Percentiles rank a stretch among this genome's conserved stretches.
phyloP scores from a whole-genome alignment of 1,140 invertebrate species.

The Pogonus chalceus region DNA sequence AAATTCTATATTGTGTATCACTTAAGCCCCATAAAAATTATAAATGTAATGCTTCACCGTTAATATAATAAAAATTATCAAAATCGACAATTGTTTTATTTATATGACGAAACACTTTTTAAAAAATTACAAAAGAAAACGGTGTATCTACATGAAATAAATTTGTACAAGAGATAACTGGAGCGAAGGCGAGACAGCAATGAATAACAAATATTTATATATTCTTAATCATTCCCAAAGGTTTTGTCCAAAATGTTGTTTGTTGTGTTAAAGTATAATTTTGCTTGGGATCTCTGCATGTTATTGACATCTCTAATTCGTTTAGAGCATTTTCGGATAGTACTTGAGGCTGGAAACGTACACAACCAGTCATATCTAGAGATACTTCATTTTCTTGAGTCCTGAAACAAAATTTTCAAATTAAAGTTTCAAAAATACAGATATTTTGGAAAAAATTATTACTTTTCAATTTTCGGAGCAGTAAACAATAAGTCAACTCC shows the following conservation, averaged over 20 bases:
- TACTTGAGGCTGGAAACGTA: slow-evolving; percentile 28
- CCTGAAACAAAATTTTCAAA: neutral
- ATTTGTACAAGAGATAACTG: no score
- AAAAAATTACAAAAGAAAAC: no score
- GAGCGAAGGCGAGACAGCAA: no score
- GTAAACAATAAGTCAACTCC: slow-evolving; percentile 51
- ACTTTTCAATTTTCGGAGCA: slow-evolving; percentile 45
- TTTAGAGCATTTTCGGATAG: slow-evolving; percentile 23
- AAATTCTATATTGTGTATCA: no score
- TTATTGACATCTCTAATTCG: slow-evolving; percentile 28
- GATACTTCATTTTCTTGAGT: slow-evolving; percentile 25
- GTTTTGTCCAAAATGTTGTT: neutral
- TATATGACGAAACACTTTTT: no score
- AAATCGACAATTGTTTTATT: no score
- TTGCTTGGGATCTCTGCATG: slow-evolving; percentile 23
- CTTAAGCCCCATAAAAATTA: no score
- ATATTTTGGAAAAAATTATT: neutral
- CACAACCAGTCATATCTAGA: slow-evolving; percentile 22
- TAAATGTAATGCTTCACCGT: no score
- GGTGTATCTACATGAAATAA: no score
- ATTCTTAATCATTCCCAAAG: neutral
- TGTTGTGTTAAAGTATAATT: slow-evolving; percentile 23
- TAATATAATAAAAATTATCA: no score
- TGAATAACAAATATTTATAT: no score
- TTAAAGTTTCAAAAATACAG: neutral